These are phyloP conservation scores for Oxyura jamaicensis DNA, from an alignment of 2,113 vertebrate genomes.

Conservation along the genomic window DNA sequence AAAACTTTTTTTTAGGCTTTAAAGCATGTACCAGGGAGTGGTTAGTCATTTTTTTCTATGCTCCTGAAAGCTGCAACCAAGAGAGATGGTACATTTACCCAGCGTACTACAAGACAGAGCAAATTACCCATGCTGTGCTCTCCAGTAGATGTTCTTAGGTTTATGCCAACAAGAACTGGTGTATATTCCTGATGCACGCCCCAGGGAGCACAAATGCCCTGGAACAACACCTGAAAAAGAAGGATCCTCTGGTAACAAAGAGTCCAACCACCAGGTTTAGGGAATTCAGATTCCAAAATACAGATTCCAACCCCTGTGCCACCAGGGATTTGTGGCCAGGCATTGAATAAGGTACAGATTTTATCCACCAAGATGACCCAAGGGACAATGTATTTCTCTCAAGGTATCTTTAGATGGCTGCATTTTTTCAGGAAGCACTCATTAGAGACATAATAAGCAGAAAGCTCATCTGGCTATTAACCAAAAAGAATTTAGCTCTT, in stretches of 20 bases:
- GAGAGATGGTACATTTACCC: too few species aligned
- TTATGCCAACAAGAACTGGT: fast-evolving
- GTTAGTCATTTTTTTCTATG: background rate
- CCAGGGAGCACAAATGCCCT: background rate
- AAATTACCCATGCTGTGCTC: background rate
- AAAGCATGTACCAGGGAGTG: background rate
- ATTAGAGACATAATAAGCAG: background rate
- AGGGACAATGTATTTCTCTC: background rate
- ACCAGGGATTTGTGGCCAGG: background rate
- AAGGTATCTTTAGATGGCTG: background rate
- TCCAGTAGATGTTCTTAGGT: background rate
- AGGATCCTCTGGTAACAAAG: background rate
- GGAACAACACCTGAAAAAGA: background rate
- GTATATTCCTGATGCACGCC: background rate
- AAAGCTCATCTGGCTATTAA: background rate
- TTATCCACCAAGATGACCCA: background rate
- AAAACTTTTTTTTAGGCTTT: background rate
- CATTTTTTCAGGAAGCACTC: background rate
- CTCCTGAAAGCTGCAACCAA: background rate
- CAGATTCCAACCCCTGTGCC: background rate
- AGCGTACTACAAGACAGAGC: fast-evolving
- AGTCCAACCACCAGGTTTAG: background rate
- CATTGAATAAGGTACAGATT: fast-evolving
- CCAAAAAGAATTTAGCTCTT: background rate
- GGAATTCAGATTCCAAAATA: background rate